Evolutionary conservation across 1,140 invertebrate genomes (phyloP), one percentile per base, ranked within the genome.

Genomic region (Lepidostoma basale): DNA sequence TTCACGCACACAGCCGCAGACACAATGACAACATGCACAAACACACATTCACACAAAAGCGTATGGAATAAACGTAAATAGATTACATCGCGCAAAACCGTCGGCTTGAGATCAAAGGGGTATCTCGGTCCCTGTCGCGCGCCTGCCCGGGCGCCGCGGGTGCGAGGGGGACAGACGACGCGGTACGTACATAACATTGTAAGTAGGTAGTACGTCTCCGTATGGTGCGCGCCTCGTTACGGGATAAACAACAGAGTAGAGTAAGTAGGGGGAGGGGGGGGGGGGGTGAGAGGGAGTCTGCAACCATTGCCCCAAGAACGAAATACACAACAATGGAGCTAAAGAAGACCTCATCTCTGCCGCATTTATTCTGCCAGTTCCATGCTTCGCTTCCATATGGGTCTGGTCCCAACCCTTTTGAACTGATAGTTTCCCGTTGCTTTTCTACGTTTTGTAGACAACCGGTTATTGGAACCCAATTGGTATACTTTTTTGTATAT

Each of bases 21-120:
- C 8, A 25, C 23, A 3, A 54, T 14, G 10, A 54, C 23, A 22
- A 56, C 14, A 56, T 28, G 33, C 26, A 40, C 5, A 52, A 8
- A 62, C 33, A 18, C 12, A 5, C 25, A 52, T 22, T 23, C 20
- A 52, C 8, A 30, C 30, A n/a, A 25, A 56, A 25, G 62, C 68
- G 64, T 40, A 23, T 12, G 26, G 67, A 65, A 68, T 63, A 67
- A 67, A 62, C 70, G 62, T 72, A 72, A 72, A 72, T 72, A 72
- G 70, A 72, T 72, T 72, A 72, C 54, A 68, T 67, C 66, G 70
- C 58, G 66, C 62, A 67, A 68, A 71, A 67, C 60, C 70, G 66
- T 62, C 70, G 66, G 70, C 66, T 42, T 28, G 42, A 68, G 62
- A 72, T 72, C 70, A 72, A 72, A 72, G 70, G 66, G 44, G 14